phyloP scores from a whole-genome alignment of 2,888 invertebrate species.

The Diploptera punctata region DNA sequence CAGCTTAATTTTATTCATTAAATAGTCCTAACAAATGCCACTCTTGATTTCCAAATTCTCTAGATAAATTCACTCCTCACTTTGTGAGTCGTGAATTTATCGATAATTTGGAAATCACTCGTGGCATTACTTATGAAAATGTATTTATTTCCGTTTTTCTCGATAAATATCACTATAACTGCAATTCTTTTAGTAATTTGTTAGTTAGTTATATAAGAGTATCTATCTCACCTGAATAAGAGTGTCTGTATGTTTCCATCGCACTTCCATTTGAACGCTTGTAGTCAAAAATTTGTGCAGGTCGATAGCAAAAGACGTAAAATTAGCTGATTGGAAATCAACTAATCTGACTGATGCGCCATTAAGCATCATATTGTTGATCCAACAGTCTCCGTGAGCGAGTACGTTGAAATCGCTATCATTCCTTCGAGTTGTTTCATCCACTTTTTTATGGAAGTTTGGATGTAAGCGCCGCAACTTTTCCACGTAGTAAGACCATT shows the following conservation, averaged over 20 bases:
- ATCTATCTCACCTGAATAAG: not conserved
- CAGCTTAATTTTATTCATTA: too few relatives aligned
- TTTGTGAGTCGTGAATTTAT: too few relatives aligned
- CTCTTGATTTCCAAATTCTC: too few relatives aligned
- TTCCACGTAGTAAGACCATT: not conserved
- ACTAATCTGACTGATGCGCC: not conserved
- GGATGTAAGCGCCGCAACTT: not conserved
- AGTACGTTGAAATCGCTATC: not conserved
- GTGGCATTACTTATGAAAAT: too few relatives aligned
- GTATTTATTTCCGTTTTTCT: too few relatives aligned
- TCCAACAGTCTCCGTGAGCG: not conserved
- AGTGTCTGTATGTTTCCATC: not conserved
- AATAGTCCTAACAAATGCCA: too few relatives aligned
- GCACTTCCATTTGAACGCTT: not conserved
- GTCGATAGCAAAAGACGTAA: not conserved
- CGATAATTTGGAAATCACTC: too few relatives aligned
- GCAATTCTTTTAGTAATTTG: too few relatives aligned
- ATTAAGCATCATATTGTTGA: constrained; percentile 1
- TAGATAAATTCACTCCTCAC: too few relatives aligned
- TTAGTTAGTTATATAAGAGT: too few relatives aligned
- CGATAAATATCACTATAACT: too few relatives aligned
- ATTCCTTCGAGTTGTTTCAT: too few relatives aligned
- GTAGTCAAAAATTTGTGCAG: not conserved
- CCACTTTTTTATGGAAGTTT: not conserved
- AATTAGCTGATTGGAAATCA: not conserved